Conservation (phyloP, 2,888 invertebrate genomes). For the Phengaris arion region DNA sequence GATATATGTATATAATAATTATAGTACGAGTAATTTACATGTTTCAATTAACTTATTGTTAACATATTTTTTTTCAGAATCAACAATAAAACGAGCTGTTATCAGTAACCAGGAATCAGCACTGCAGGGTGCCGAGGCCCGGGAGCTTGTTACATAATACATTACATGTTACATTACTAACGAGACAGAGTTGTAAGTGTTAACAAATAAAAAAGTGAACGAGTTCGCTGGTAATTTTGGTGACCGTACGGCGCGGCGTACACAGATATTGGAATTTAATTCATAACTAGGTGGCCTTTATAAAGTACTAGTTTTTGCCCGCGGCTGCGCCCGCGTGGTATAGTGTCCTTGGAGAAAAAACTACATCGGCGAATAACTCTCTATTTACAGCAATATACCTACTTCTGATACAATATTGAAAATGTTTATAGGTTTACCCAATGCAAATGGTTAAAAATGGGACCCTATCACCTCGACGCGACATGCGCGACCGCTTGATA, state of each 20-base stretch:
- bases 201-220: background rate
- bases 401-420: no score
- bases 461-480: no score
- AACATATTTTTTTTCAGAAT: background rate
- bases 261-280: background rate
- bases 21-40: background rate
- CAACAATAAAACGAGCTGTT: background rate
- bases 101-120: background rate
- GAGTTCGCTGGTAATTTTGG: background rate
- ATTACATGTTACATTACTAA: conserved; percentile 71
- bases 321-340: no score
- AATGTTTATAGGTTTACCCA: no score
- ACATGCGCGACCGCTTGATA: no score
- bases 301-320: no score
- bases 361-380: no score
- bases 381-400: no score
- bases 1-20: background rate
- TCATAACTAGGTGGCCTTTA: no score
- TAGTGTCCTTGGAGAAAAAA: no score
- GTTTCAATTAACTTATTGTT: background rate
- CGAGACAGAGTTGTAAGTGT: conserved; percentile 42
- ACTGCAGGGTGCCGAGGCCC: conserved; percentile 59
- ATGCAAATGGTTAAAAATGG: no score
- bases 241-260: no score
- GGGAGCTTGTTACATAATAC: conserved; percentile 73